These are phyloP conservation scores for Catharus bicknelli DNA, from an alignment of 2,113 vertebrate genomes.

Conservation along the genomic window DNA sequence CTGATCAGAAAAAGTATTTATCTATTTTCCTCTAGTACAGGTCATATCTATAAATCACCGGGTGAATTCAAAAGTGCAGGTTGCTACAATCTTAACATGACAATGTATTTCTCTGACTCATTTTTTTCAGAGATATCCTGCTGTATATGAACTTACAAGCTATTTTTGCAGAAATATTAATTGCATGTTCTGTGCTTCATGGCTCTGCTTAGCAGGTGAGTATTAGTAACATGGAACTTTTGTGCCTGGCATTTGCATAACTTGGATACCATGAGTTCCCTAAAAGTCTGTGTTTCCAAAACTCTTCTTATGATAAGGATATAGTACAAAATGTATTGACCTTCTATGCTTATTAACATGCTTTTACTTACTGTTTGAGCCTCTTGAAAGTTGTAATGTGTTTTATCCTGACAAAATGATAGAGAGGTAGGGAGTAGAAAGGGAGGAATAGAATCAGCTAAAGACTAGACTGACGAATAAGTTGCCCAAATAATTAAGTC, in stretches of 20 bases:
- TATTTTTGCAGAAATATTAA: background rate
- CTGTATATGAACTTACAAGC: background rate
- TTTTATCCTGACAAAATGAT: constrained; percentile 15
- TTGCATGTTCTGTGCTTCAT: background rate
- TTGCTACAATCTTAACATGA: background rate
- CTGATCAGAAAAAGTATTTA: background rate
- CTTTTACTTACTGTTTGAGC: background rate
- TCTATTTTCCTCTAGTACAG: background rate
- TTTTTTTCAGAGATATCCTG: background rate
- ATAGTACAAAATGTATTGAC: background rate
- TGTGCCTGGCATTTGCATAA: background rate
- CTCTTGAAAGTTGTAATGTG: background rate
- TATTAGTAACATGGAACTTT: background rate
- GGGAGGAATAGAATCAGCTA: background rate
- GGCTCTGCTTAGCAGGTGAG: background rate
- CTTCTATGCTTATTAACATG: background rate
- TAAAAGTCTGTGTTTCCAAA: background rate
- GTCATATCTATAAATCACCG: background rate
- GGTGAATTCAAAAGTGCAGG: background rate
- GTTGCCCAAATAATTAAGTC: background rate
- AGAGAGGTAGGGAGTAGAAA: background rate
- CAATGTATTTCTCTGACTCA: background rate
- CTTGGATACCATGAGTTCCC: background rate
- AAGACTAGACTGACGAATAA: background rate
- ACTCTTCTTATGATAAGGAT: background rate